Evolutionary conservation across 2,888 invertebrate genomes (phyloP), one percentile per base, ranked within the genome.

Genomic region (Hirtodrosophila duncani): DNA sequence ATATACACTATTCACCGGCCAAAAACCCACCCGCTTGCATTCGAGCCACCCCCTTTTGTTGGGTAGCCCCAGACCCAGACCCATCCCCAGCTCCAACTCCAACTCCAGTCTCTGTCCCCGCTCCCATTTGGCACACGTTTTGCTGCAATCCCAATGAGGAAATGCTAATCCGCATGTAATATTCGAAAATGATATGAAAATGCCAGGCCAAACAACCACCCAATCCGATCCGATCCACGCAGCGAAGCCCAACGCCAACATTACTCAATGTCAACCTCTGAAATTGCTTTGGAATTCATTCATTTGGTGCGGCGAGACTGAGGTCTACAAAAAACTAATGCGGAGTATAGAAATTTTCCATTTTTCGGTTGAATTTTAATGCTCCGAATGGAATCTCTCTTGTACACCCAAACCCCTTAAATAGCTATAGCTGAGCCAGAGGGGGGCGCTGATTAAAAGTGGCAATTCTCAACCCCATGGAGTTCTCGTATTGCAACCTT

Each of bases 81-180:
- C n/a, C n/a, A n/a, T n/a, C n/a, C n/a, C n/a, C n/a, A n/a, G n/a
- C n/a, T n/a, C 57, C 27, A 14, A 33, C 42, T 11, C 20, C 6
- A 9, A 7, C 9, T 23, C 7, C 13, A n/a, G 51, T 23, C 13
- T n/a, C n/a, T 16, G 2, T 9, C 23, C 29, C 29, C 31, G 36
- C 26, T 41, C 42, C 14, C 52, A 44, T 44, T 70, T 67, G 80
- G 56, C 61, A 49, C 80, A 78, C 81, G 79, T 78, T 74, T 61
- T 58, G 67, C 59, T 74, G 74, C 79, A 63, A 78, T 63, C 62
- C 74, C 75, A 57, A 74, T 63, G 70, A 63, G 64, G 55, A 81
- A 81, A 81, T 81, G 77, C 82, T 82, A 82, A 82, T 82, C 81
- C 83, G 77, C 82, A 75, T 78, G 81, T 82, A 82, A 82, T 82